Evolutionary conservation across 2,888 invertebrate species (phyloP), one percentile per base, ranked within the genome.

Genomic region (Hedychridium roseum): DNA sequence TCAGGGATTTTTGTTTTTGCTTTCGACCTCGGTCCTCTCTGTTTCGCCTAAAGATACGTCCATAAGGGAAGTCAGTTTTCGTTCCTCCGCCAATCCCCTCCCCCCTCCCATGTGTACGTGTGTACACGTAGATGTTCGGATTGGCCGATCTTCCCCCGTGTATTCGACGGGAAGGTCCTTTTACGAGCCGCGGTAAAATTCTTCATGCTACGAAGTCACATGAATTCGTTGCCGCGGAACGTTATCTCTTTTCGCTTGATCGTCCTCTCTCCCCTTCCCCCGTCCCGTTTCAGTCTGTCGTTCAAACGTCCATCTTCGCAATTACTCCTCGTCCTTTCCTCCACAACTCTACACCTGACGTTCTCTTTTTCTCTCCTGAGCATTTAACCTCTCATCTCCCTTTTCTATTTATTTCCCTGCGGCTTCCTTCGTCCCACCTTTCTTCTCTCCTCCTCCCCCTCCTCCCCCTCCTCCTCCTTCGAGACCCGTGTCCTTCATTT

Each of bases 131-230:
- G 60, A 55, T 55, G 45, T 50, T 23, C 39, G 43, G 60, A 59
- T 60, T 60, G 60, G 60, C 41, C 50, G 32, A 50, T 23, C 37
- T 20, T 9, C 14, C 20, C 21, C 35, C n/a, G 15, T 45, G 43
- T 54, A 52, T 43, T 31, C 46, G 42, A 35, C 46, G 41, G 34
- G 46, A n/a, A n/a, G n/a, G 43, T 48, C 38, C 43, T 47, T 70
- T 71, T 66, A 69, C 57, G 62, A 60, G 46, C 50, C 31, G 46
- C 48, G 60, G 64, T 63, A 60, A 67, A 68, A 64, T 66, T 66
- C 62, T 60, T 65, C 51, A 57, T 54, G 60, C 56, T 56, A 61
- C 60, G 60, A 65, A 66, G 55, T 68, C 63, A n/a, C n/a, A 66
- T 66, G 64, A 69, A 69, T 69, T 60, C 55, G 57, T 60, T 48